Conservation (phyloP, 2,888 invertebrate genomes). For the Phaonia tiefii region DNA sequence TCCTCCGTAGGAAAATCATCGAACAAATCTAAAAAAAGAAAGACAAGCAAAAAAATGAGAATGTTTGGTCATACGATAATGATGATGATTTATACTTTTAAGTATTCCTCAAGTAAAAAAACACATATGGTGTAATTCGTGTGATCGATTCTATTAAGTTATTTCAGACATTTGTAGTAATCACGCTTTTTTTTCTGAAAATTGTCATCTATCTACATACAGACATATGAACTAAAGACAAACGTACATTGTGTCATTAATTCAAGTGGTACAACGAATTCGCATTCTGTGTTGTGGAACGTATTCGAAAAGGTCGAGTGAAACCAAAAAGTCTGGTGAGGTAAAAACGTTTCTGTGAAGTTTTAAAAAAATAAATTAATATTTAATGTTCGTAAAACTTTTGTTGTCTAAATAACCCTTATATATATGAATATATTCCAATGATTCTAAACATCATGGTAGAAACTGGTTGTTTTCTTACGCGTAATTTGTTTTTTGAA, state of each 20-base stretch:
- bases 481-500: too few relatives aligned
- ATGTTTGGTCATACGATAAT: constrained; percentile 15
- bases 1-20: background rate
- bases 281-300: constrained; percentile 3
- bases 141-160: constrained; percentile 52
- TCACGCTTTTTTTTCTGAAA: constrained; percentile 39
- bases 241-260: constrained; percentile 19
- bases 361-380: too few relatives aligned
- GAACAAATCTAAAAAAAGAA: background rate
- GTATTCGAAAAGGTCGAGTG: background rate
- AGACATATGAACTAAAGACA: background rate
- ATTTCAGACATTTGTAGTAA: constrained; percentile 11
- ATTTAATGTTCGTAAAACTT: too few relatives aligned
- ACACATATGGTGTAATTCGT: constrained; percentile 54
- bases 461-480: too few relatives aligned
- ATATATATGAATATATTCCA: too few relatives aligned
- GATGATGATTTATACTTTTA: constrained; percentile 33
- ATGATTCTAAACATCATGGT: too few relatives aligned
- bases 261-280: constrained; percentile 30
- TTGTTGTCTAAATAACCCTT: too few relatives aligned
- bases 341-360: too few relatives aligned
- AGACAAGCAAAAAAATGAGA: background rate
- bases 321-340: too few relatives aligned
- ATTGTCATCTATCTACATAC: background rate
- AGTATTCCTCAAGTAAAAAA: constrained; percentile 21